A percentile compares a stretch with the other conserved stretches of the same genome.
Evolutionary conservation across 2,113 vertebrate species (phyloP).

Genomic region (Pavo muticus): DNA sequence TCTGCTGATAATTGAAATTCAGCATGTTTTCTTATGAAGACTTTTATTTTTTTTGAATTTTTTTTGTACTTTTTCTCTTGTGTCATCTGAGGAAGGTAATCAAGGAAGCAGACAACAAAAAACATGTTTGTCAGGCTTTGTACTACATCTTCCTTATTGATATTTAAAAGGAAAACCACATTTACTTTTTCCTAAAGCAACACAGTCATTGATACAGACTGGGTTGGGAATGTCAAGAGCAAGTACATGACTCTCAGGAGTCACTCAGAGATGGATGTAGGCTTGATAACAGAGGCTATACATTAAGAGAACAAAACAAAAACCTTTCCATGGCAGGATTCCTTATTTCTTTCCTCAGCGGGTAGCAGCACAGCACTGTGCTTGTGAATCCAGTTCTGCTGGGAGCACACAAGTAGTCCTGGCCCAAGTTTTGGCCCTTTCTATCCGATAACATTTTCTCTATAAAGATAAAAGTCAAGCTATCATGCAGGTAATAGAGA

Average conservation of each 20-base stretch:
- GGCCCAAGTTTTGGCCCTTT: neutral
- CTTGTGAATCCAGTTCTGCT: too few species aligned
- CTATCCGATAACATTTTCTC: neutral
- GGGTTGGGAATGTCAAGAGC: neutral
- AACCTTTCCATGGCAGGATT: neutral
- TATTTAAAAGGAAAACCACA: slow-evolving; percentile 3
- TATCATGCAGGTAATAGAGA: neutral
- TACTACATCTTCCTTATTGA: neutral
- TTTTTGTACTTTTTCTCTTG: neutral
- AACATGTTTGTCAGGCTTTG: neutral
- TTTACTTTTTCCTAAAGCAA: neutral
- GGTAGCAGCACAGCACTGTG: neutral
- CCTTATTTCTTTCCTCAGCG: neutral
- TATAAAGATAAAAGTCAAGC: neutral
- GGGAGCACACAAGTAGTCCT: neutral
- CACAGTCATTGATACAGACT: neutral
- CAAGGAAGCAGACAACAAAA: neutral
- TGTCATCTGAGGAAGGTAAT: neutral
- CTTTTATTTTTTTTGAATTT: neutral
- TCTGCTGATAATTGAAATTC: neutral
- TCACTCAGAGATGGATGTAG: neutral
- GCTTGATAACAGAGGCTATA: neutral
- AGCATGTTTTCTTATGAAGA: neutral
- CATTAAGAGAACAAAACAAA: neutral
- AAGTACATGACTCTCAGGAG: neutral